phyloP scores from a whole-genome alignment of 2,113 vertebrate genomes.

The Sapayoa aenigma region DNA sequence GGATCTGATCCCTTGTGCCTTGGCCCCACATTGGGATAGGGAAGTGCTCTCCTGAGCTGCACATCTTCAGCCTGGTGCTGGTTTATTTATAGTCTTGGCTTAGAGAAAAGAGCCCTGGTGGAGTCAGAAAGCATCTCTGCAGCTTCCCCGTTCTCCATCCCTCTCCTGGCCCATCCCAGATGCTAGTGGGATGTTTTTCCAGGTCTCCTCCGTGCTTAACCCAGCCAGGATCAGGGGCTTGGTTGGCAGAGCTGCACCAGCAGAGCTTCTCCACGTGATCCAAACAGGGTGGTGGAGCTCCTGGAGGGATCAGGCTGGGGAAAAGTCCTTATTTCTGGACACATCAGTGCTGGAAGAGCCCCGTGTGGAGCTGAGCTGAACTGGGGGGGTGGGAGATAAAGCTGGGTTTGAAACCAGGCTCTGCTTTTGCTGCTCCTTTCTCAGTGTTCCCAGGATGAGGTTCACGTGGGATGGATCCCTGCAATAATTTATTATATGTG shows the following conservation, averaged over 20 bases:
- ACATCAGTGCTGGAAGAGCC: neutral
- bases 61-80: neutral
- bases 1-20: accelerated
- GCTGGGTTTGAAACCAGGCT: neutral
- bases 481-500: neutral
- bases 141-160: neutral
- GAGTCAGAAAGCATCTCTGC: neutral
- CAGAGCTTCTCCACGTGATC: neutral
- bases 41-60: neutral
- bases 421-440: neutral
- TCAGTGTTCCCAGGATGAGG: neutral
- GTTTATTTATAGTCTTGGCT: neutral
- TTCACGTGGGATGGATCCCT: neutral
- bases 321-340: neutral
- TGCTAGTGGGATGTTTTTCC: neutral
- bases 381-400: accelerated
- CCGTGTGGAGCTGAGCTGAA: neutral
- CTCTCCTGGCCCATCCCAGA: neutral
- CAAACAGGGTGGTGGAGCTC: neutral
- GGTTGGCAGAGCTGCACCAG: neutral
- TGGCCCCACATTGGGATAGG: neutral
- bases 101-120: neutral
- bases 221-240: neutral
- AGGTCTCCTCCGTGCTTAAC: neutral
- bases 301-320: neutral